Evolutionary conservation across 2,797 vertebrate genomes (phyloP), one percentile per base, ranked within the genome.

Genomic region (Sebastes miniatus): DNA sequence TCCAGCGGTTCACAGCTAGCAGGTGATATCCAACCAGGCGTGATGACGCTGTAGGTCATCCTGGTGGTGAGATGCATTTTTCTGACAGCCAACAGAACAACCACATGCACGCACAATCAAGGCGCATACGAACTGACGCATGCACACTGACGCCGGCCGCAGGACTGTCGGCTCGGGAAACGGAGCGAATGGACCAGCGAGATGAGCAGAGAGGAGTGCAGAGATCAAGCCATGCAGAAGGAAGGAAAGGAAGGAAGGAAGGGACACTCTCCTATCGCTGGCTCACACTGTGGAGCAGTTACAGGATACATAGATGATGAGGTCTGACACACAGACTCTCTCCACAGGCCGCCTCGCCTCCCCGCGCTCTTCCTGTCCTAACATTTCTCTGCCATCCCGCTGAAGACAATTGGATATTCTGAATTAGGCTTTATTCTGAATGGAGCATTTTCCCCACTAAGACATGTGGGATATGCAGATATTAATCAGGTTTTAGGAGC

Each of bases 321-420:
- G 73, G 63, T 79, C 56, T 75, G 87, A 92, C 88, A 90, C 68
- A 39, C 74, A 79, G 72, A 80, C 87, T 34, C 52, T 74, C 80
- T 76, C 32, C 76, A 67, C 61, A 32, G 69, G 80, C 67, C 54
- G 50, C 16, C 77, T 65, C 4, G 39, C 66, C 65, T 50, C 72
- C 65, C 43, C n/a, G 67, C 77, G 80, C 54, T 63, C 66, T 80
- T 76, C 79, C 79, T 80, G 71, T 86, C 75, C 56, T 18, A 27
- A 78, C 29, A 66, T 62, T 58, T 84, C 29, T 39, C 72, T 73
- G 43, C 67, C 67, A 57, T 80, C 50, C 79, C 69, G 63, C 58
- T 78, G 22, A 87, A 67, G 76, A 84, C 62, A 22, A 43, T 61
- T 18, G 43, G 43, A 47, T 47, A 47, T 47, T 47, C 16, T 47